Base-by-base conservation (phyloP, 2,113 vertebrate species). In the Salvator merianae region DNA sequence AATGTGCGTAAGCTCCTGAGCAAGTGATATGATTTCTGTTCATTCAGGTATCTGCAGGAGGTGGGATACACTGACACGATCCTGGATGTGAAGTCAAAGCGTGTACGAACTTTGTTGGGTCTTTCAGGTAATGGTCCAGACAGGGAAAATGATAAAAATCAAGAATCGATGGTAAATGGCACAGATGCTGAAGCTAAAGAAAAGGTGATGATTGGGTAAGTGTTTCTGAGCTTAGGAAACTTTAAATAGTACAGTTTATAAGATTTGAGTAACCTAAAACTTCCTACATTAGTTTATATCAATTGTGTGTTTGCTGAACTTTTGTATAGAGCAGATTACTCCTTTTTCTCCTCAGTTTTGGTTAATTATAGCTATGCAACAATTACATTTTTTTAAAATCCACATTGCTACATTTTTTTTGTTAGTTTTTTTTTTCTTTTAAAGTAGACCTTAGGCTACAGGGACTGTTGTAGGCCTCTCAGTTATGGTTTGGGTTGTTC, bases 21-120 rank as follows among this genome's bases (percentile, higher is more conserved):
- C 88, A 86, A 79, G 83, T 86, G 90, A 28, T 90, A 90, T 93
- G 88, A 81, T 10, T 91, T 87, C 55, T 91, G 4, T 94, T 91
- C 55, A 47, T 72, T 0, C 94, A 99, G 98, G 88, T 99, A 99
- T 92, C 97, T 99, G 4, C 98, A 99, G 95, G 98, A 99, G 93
- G 98, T 99, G 50, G 98, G 98, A 38, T 99, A 98, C 92, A 98
- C 98, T 0, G 98, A 98, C 94, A 97, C 98, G 0, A 98, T 99
- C 94, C 53, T 99, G 96, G 98, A 99, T 95, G 98, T 99, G 90
- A 99, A 98, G 91, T 98, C 98, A 63, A 98, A 98, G 94, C 95
- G 97, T 72, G 98, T 99, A 26, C 95, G 96, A 76, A 96, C 96
- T n/a, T 95, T 99, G 89, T 87, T 99, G 90, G 98, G 98, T 50